Base-by-base conservation (phyloP, 1,140 invertebrate genomes). In the Apis laboriosa region DNA sequence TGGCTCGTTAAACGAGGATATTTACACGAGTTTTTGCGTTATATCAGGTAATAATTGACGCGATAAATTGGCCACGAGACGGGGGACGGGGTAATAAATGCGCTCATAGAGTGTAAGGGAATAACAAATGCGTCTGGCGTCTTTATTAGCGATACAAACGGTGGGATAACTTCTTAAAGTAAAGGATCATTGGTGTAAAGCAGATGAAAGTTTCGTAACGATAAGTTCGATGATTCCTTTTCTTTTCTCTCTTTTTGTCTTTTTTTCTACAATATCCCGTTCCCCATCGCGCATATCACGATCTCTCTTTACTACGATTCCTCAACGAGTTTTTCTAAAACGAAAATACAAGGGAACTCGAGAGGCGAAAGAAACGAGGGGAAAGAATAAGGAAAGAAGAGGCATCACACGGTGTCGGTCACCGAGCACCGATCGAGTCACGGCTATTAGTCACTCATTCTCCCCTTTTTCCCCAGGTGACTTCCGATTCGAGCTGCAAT, bases 391-490 rank as follows among this genome's bases (percentile, higher is more conserved):
- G 87, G 85, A 89, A 87, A 90, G 71, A 67, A 84, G 34, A 34
- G 74, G 85, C 80, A 87, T 85, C 82, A 76, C 81, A 77, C 74
- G 76, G 71, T 78, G 80, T 76, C 82, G 88, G 90, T 88, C 87
- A 88, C 82, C 76, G 84, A 88, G 85, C 89, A 80, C 24, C 72
- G 76, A 70, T 84, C 85, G 88, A 84, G 84, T 84, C 70, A 74
- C 28, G 80, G 84, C 90, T 90, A 91, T 91, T 91, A 91, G 89
- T 91, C 90, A 91, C 84, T 77, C 66, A 77, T 74, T 75, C 73
- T 80, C 66, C 51, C 64, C 80, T 72, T 80, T 80, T 70, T 55
- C 24, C 61, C 11, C 51, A 24, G 60, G 19, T 56, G 60, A 68
- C 84, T 88, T 86, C 72, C 83, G 84, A 72, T 77, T 87, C 83